Base-by-base conservation (phyloP, 2,113 vertebrate genomes). In the Hypocryptadius cinnamomeus region DNA sequence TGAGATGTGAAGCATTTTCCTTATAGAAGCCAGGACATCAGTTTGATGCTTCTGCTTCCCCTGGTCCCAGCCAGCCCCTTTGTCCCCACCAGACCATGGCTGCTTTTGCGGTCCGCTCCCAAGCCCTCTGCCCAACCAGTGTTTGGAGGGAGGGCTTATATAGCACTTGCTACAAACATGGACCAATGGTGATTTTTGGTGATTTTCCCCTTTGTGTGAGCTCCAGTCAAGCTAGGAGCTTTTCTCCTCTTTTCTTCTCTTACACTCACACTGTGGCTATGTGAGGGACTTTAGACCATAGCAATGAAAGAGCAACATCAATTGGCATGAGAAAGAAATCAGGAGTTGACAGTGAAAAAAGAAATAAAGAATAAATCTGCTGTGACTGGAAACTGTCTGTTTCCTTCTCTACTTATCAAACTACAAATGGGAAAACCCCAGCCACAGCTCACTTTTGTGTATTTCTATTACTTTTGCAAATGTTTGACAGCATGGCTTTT, bases 341-440 rank as follows among this genome's bases (percentile, higher is more conserved):
- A 21, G 66, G 56, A 81, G 47, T 25, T 83, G 57, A 33, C n/a
- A 79, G 65, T 64, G 73, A 72, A 95, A 82, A 81, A 79, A 81
- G 30, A 82, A 65, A 13, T 57, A 35, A 93, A 20, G 25, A 72
- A 45, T 44, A 80, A 71, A 64, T 88, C 54, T 68, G 35, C 56
- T 78, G 40, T 53, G 31, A 17, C 33, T 81, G 74, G 66, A 45
- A 65, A 78, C 50, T 10, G 2, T 61, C 37, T 93, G 61, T 79
- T 95, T 89, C 59, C 42, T 83, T 91, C 92, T 76, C 54, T 77
- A 50, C 61, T 71, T 93, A 80, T 70, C 74, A 84, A 93, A 87
- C 68, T 86, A 65, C 80, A 85, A 87, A 64, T 70, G 76, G 94
- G 95, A 96, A 94, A 97, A 93, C 79, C 81, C 92, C 87, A 90